These are phyloP conservation scores for Leptobrachium leishanense DNA, from an alignment of 2,113 vertebrate genomes.

Conservation along the genomic window DNA sequence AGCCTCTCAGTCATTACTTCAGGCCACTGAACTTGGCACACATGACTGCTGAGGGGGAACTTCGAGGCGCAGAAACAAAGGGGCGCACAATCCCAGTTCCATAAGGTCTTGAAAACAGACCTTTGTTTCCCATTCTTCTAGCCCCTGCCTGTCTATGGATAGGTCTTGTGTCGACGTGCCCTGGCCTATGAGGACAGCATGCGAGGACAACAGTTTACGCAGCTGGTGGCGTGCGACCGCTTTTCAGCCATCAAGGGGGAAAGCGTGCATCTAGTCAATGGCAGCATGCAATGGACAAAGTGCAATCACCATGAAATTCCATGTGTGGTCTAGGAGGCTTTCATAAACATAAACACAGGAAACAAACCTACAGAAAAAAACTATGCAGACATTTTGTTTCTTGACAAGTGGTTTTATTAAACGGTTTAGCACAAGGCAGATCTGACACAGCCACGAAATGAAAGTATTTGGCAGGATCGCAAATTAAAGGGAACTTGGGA, in stretches of 20 bases:
- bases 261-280: conserved; percentile 20
- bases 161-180: background rate
- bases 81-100: conserved; percentile 11
- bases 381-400: too few species aligned
- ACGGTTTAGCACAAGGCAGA: too few species aligned
- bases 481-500: too few species aligned
- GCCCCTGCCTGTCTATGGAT: conserved; percentile 18
- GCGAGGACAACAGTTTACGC: conserved; percentile 13
- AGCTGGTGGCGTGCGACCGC: conserved; percentile 32
- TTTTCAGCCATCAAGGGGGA: conserved; percentile 4
- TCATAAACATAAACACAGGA: too few species aligned
- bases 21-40: conserved; percentile 46
- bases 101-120: conserved; percentile 11
- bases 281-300: background rate
- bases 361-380: too few species aligned
- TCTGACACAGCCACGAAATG: too few species aligned
- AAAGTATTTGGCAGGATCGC: too few species aligned
- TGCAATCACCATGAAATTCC: conserved; percentile 1
- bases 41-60: background rate
- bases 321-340: background rate
- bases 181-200: conserved; percentile 4
- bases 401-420: too few species aligned
- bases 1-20: conserved; percentile 37
- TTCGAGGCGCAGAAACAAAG: conserved; percentile 14
- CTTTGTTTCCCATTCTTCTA: conserved; percentile 35